Evolutionary conservation across 1,140 invertebrate species (phyloP), one percentile per base, ranked within the genome.

Genomic region (Leptopilina clavipes): DNA sequence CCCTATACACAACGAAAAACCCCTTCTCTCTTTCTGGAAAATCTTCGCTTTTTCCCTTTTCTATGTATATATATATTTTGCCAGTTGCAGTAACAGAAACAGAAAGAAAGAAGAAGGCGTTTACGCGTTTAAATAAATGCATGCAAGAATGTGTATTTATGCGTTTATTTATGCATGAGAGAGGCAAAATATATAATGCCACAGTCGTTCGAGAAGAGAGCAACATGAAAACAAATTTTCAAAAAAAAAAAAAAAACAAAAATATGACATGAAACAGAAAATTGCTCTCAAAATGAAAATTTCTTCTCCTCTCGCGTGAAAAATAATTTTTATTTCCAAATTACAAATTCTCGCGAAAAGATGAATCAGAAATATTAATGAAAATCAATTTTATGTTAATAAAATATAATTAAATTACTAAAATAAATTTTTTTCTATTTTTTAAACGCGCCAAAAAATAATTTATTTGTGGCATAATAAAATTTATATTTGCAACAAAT

Each of bases 71-170:
- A 14, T 18, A 75, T 75, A 71, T 65, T 71, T 77, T 22, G 17
- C 17, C n/a, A 25, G 31, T 18, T 14, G 44, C 11, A 54, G n/a
- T n/a, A 37, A n/a, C n/a, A 52, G 48, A n/a, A n/a, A 52, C 45
- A 52, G 14, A 17, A 17, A 52, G 48, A 52, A 7, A 52, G 48
- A n/a, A 70, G 31, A 73, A 70, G 65, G 44, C 70, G 44, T 73
- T 52, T 48, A 70, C 31, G 72, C 70, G 72, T 76, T 76, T 72
- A 72, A 76, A 72, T 76, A 65, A 65, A 65, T 65, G 31, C 71
- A 72, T 14, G 54, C 43, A 54, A 14, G 72, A 76, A 72, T 54
- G 71, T 72, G 45, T 59, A 76, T 65, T 65, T 65, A 65, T 65
- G 59, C 59, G 59, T 65, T 65, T 65, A 65, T 65, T 65, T 65